Percentiles rank a stretch among this genome's conserved stretches.
These are phyloP conservation scores for Lithobates sylvaticus DNA, from an alignment of 2,797 vertebrate genomes.

Conservation along the genomic window DNA sequence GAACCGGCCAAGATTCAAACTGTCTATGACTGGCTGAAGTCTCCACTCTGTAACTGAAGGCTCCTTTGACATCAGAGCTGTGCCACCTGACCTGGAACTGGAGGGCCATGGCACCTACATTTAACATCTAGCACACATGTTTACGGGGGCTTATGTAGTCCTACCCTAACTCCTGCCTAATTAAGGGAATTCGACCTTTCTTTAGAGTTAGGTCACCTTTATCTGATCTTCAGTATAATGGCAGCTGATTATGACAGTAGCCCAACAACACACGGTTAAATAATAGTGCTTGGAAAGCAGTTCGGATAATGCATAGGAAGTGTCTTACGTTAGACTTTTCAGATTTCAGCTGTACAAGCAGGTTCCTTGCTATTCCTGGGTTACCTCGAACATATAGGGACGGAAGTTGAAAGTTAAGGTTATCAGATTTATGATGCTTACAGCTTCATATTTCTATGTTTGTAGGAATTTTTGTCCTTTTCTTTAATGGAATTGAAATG, in stretches of 20 bases:
- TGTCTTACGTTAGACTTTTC: slow-evolving; percentile 47
- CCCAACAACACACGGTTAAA: slow-evolving; percentile 29
- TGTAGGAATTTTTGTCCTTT: slow-evolving; percentile 3
- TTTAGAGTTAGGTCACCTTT: no score
- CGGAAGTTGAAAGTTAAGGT: slow-evolving; percentile 48
- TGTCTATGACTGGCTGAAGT: no score
- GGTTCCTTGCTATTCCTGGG: slow-evolving; percentile 51
- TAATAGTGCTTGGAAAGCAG: slow-evolving; percentile 48
- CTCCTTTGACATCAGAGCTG: no score
- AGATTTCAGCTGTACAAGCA: slow-evolving; percentile 57
- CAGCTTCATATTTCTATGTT: slow-evolving; percentile 30
- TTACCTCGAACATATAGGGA: slow-evolving; percentile 53
- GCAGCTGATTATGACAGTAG: background rate
- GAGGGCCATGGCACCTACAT: no score
- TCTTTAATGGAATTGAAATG: background rate
- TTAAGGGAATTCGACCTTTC: no score
- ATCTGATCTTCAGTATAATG: no score
- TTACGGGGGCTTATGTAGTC: no score
- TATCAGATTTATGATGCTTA: slow-evolving; percentile 56
- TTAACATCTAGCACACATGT: no score
- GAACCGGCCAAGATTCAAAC: no score
- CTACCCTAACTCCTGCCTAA: no score
- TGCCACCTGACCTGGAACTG: no score
- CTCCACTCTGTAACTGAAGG: no score
- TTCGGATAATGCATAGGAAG: slow-evolving; percentile 38